phyloP scores from a whole-genome alignment of 2,888 invertebrate genomes.

The Ornithoptera priamus region DNA sequence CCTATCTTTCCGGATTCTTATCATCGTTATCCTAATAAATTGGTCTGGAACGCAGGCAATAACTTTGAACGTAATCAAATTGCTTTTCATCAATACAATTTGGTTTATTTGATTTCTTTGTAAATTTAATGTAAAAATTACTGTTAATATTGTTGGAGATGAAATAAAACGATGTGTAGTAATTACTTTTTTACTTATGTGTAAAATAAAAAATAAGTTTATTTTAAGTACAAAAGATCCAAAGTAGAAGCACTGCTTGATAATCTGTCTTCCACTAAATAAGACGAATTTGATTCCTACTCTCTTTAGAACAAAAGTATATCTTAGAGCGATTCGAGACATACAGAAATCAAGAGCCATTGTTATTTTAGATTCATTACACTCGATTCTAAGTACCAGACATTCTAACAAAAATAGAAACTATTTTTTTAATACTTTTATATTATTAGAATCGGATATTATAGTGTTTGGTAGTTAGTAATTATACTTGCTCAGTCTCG shows the following conservation, averaged over 20 bases:
- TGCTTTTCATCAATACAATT: not conserved
- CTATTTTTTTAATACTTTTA: not conserved
- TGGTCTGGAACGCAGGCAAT: conserved; percentile 71
- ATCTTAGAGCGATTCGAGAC: conserved; percentile 75
- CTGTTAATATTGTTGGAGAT: not conserved
- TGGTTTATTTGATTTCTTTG: not conserved
- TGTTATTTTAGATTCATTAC: conserved; percentile 77
- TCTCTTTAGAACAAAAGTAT: conserved; percentile 34
- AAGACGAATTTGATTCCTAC: no score
- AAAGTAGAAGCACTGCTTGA: no score
- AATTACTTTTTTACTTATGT: no score
- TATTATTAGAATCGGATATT: not conserved
- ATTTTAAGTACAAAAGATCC: no score
- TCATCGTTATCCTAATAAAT: conserved; percentile 77
- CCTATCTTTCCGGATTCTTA: conserved; percentile 71
- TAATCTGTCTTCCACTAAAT: no score
- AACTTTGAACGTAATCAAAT: conserved; percentile 58
- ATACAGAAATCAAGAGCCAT: conserved; percentile 73
- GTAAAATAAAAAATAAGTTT: no score
- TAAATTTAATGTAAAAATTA: not conserved
- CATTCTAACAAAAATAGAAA: conserved; percentile 52
- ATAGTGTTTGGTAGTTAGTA: not conserved
- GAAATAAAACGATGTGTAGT: no score
- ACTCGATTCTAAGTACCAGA: conserved; percentile 52
- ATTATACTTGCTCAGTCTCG: no score